Conservation (phyloP, 2,888 invertebrate species). For the Linnaemya tessellans region DNA sequence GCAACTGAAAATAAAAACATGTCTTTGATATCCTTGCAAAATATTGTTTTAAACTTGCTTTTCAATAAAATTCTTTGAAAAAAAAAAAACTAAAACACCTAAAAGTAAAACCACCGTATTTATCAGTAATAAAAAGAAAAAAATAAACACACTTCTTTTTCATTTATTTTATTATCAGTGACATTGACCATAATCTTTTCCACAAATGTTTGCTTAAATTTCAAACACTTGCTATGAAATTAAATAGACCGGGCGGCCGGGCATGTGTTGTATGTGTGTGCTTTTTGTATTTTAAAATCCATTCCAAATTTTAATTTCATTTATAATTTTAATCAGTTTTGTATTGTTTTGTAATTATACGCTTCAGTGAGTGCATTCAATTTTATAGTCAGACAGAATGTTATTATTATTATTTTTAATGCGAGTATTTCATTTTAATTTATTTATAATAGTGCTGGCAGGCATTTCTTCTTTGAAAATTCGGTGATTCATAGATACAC, state of each 20-base stretch:
- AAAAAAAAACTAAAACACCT: not conserved
- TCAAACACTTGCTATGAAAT: slow-evolving; percentile 24
- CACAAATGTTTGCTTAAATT: slow-evolving; percentile 33
- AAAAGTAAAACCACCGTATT: not conserved
- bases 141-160: not conserved
- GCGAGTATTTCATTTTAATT: slow-evolving; percentile 30
- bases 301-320: slow-evolving; percentile 21
- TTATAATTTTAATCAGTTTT: slow-evolving; percentile 52
- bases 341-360: slow-evolving; percentile 64
- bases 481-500: slow-evolving; percentile 23
- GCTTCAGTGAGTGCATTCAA: slow-evolving; percentile 60
- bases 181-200: slow-evolving; percentile 41
- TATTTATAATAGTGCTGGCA: slow-evolving; percentile 12
- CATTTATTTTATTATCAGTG: slow-evolving; percentile 27
- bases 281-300: not conserved
- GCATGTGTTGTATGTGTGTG: not conserved
- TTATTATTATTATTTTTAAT: slow-evolving; percentile 30
- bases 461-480: slow-evolving; percentile 3
- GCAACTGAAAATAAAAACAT: not conserved
- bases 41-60: not conserved
- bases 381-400: slow-evolving; percentile 43
- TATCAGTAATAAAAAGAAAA: not conserved
- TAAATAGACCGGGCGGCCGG: not conserved
- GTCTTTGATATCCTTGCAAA: not conserved
- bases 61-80: not conserved